phyloP scores from a whole-genome alignment of 1,140 invertebrate genomes.

The Maconellicoccus hirsutus region DNA sequence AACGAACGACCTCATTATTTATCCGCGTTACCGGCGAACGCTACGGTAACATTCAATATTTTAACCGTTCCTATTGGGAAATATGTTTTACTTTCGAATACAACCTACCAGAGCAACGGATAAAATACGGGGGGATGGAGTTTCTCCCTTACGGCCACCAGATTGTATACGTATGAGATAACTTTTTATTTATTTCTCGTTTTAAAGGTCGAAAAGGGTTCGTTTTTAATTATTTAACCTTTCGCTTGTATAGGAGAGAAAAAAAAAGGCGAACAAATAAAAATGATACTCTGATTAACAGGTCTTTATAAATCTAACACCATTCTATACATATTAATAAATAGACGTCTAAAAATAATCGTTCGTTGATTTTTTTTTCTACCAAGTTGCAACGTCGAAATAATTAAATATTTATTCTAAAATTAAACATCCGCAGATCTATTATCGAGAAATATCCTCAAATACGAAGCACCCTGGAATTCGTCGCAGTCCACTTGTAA shows the following conservation, averaged over 20 bases:
- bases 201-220: slow-evolving; percentile 19
- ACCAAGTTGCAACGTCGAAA: no score
- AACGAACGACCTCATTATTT: slow-evolving; percentile 16
- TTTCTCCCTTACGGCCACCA: slow-evolving; percentile 17
- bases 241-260: neutral
- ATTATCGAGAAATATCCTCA: no score
- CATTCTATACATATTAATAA: neutral
- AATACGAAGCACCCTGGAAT: no score
- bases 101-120: neutral
- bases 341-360: neutral
- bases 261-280: slow-evolving; percentile 14
- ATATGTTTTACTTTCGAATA: slow-evolving; percentile 22
- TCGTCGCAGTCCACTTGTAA: no score
- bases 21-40: slow-evolving; percentile 6
- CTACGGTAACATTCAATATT: slow-evolving; percentile 19
- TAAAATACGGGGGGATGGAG: slow-evolving; percentile 10
- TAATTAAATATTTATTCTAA: no score
- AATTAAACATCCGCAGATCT: no score
- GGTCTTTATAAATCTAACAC: slow-evolving; percentile 1
- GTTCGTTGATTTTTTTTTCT: neutral
- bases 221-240: slow-evolving; percentile 19
- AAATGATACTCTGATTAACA: slow-evolving; percentile 18
- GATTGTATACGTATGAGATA: slow-evolving; percentile 21
- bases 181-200: slow-evolving; percentile 22
- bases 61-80: slow-evolving; percentile 21